These are phyloP conservation scores for Anthophora plumipes DNA, from an alignment of 2,888 invertebrate genomes.

Conservation along the genomic window DNA sequence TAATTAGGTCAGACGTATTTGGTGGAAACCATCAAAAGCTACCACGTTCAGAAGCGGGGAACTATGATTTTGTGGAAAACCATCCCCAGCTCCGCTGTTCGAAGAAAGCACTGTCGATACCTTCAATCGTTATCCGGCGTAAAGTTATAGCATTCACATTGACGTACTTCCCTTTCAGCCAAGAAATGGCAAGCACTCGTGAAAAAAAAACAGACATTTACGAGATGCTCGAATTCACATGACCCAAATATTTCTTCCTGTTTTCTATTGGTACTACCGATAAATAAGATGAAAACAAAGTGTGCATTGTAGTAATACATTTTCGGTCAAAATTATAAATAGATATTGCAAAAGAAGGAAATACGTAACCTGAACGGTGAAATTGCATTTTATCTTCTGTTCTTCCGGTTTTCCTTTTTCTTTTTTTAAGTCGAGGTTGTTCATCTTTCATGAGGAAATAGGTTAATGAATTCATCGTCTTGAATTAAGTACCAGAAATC, in stretches of 20 bases:
- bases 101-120: slow-evolving; percentile 61
- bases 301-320: background rate
- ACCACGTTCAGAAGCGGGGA: background rate
- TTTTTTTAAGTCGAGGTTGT: background rate
- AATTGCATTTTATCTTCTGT: no score
- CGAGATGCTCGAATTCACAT: background rate
- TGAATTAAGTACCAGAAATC: background rate
- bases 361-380: no score
- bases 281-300: background rate
- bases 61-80: slow-evolving; percentile 34
- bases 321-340: background rate
- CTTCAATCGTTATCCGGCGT: slow-evolving; percentile 54
- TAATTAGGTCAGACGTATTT: slow-evolving; percentile 45
- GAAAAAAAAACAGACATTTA: slow-evolving; percentile 23
- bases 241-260: slow-evolving; percentile 15
- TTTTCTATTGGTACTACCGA: background rate
- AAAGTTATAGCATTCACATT: slow-evolving; percentile 37
- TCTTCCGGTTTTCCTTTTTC: no score
- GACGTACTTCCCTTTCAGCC: slow-evolving; percentile 45
- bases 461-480: background rate
- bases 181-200: slow-evolving; percentile 27
- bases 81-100: slow-evolving; percentile 26
- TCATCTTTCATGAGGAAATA: background rate
- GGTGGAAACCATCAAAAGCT: slow-evolving; percentile 21
- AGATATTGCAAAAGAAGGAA: no score